A percentile compares a stretch with the other conserved stretches of the same genome.
phyloP scores from a whole-genome alignment of 2,888 invertebrate species.

The Standfussiana lucernea region DNA sequence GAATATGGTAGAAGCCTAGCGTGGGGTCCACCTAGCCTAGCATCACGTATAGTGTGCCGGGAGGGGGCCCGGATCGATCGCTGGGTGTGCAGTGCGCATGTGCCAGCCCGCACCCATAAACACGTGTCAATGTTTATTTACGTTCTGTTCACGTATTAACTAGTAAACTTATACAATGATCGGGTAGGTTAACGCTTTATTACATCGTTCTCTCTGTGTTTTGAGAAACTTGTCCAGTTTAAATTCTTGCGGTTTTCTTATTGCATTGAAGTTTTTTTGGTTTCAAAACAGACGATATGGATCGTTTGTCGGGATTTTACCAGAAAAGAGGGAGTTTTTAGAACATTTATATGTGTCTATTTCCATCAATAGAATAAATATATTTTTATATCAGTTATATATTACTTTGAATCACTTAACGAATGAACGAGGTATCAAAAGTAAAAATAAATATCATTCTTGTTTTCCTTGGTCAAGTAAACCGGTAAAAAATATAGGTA shows the following conservation, averaged over 20 bases:
- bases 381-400: conserved; percentile 2
- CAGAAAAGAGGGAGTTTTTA: too few species aligned
- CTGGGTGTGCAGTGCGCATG: conserved; percentile 76
- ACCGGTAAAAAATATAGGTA: conserved; percentile 52
- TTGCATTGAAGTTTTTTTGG: conserved; percentile 6
- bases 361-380: too few species aligned
- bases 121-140: conserved; percentile 91
- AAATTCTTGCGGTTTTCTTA: conserved; percentile 3
- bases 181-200: conserved; percentile 46
- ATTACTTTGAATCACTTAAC: neutral
- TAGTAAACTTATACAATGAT: conserved; percentile 66
- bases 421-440: conserved; percentile 12
- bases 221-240: conserved; percentile 14
- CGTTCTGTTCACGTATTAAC: conserved; percentile 83
- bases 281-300: neutral
- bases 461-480: conserved; percentile 61
- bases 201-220: conserved; percentile 14
- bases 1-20: conserved; percentile 20
- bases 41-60: conserved; percentile 78
- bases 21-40: conserved; percentile 36
- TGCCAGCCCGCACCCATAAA: conserved; percentile 80
- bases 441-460: conserved; percentile 47
- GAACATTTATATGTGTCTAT: neutral
- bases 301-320: neutral
- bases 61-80: conserved; percentile 77